Percentiles rank a stretch among this genome's conserved stretches.
These are phyloP conservation scores for Strigamia crassipes DNA, from an alignment of 2,888 invertebrate species.

Conservation along the genomic window DNA sequence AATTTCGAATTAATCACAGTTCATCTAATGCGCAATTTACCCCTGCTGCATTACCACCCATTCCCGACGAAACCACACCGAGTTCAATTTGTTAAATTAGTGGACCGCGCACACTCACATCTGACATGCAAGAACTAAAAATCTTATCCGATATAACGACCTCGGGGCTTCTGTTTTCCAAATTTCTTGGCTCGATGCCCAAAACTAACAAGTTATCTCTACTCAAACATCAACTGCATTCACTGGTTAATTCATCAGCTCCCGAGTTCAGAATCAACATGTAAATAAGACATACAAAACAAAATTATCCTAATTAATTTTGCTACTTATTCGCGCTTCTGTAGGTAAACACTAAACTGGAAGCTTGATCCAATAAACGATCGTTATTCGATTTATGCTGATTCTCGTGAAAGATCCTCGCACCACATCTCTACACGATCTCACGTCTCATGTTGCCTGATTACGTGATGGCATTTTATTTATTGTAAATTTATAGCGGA, in stretches of 20 bases:
- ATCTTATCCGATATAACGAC: conserved; percentile 1
- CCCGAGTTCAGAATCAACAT: neutral
- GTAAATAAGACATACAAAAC: neutral
- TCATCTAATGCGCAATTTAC: conserved; percentile 17
- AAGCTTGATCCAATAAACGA: too few relatives aligned
- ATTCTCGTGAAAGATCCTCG: too few relatives aligned
- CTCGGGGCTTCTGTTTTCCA: conserved; percentile 7
- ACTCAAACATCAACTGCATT: neutral
- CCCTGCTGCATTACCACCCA: neutral
- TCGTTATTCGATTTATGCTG: too few relatives aligned
- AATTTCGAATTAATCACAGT: conserved; percentile 14
- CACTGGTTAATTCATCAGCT: conserved; percentile 1
- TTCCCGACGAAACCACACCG: conserved; percentile 1
- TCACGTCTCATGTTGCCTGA: too few relatives aligned
- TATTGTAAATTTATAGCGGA: too few relatives aligned
- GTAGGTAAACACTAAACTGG: too few relatives aligned
- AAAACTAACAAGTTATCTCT: neutral
- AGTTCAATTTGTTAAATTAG: conserved; percentile 38
- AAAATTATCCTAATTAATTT: neutral
- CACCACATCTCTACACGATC: too few relatives aligned
- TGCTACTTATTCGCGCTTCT: too few relatives aligned
- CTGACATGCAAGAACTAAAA: conserved; percentile 19
- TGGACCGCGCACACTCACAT: conserved; percentile 27
- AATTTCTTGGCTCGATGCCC: conserved; percentile 19
- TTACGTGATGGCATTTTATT: too few relatives aligned